Evolutionary conservation across 1,140 invertebrate genomes (phyloP).

Genomic region (Epicauta chinensis): DNA sequence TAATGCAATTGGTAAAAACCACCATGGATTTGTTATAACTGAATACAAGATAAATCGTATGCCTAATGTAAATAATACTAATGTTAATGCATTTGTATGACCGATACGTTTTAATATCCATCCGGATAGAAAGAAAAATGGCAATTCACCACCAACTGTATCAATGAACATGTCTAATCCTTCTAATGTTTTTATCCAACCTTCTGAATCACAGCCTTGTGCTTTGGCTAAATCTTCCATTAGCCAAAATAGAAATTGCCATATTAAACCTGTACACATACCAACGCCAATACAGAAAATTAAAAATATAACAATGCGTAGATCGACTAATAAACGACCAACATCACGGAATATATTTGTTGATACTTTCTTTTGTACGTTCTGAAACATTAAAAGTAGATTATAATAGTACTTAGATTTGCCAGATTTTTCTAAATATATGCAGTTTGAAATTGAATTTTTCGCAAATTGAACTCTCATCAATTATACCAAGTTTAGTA

Average conservation of each 20-base stretch:
- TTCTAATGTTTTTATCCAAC: slow-evolving; percentile 72
- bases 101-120: slow-evolving; percentile 75
- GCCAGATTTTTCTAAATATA: too few species aligned
- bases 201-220: slow-evolving; percentile 43
- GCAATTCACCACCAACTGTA: slow-evolving; percentile 81
- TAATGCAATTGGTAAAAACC: slow-evolving; percentile 75
- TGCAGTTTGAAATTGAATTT: too few species aligned
- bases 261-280: slow-evolving; percentile 77
- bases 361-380: slow-evolving; percentile 53
- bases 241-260: slow-evolving; percentile 82
- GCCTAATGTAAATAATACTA: slow-evolving; percentile 70
- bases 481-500: too few species aligned
- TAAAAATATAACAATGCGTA: slow-evolving; percentile 62
- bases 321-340: slow-evolving; percentile 53
- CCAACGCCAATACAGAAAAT: slow-evolving; percentile 76
- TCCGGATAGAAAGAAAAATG: slow-evolving; percentile 82
- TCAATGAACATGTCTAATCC: slow-evolving; percentile 72
- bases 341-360: slow-evolving; percentile 59
- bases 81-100: slow-evolving; percentile 72
- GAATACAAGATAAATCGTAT: slow-evolving; percentile 79
- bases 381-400: slow-evolving; percentile 46
- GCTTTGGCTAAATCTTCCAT: slow-evolving; percentile 60
- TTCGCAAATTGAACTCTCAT: too few species aligned
- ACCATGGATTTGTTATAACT: slow-evolving; percentile 71
- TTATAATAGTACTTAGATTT: too few species aligned